These are phyloP conservation scores for Porites lobata DNA, from an alignment of 92 coral and sea anemone species.

Conservation along the genomic window DNA sequence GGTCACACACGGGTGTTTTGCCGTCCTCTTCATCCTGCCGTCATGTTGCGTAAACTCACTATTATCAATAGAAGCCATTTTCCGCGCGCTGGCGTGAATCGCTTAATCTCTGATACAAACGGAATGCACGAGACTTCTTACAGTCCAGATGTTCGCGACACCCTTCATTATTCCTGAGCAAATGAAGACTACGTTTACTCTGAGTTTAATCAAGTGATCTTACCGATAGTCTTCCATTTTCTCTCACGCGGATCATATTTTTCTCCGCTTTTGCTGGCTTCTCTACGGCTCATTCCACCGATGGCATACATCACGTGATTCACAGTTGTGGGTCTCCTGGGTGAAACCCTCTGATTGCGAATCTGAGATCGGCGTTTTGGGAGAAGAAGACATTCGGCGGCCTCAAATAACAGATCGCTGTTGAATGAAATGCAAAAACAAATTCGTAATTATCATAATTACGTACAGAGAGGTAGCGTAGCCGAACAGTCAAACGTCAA, in stretches of 20 bases:
- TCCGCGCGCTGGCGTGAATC: no score
- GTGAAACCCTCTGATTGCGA: conserved; percentile 66
- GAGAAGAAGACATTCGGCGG: conserved; percentile 79
- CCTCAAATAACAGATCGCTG: conserved; percentile 88
- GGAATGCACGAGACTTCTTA: no score
- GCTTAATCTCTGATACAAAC: no score
- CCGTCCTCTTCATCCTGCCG: no score
- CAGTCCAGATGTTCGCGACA: no score
- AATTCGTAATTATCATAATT: not conserved
- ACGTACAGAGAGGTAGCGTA: not conserved
- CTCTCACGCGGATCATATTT: conserved; percentile 96
- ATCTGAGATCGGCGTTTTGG: conserved; percentile 88
- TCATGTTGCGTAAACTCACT: no score
- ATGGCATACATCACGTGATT: conserved; percentile 98
- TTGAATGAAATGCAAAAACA: not conserved
- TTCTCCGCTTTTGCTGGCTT: conserved; percentile 99
- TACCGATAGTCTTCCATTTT: conserved; percentile 97
- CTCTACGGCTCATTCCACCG: conserved; percentile 99
- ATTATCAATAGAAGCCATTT: no score
- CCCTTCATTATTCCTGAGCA: no score
- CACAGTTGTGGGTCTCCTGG: conserved; percentile 90
- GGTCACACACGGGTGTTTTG: no score
- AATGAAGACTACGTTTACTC: no score
- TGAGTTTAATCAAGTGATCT: not conserved
- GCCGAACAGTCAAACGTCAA: no score